These are phyloP conservation scores for Aphaenogaster rudis DNA, from an alignment of 1,140 invertebrate species.

Conservation along the genomic window DNA sequence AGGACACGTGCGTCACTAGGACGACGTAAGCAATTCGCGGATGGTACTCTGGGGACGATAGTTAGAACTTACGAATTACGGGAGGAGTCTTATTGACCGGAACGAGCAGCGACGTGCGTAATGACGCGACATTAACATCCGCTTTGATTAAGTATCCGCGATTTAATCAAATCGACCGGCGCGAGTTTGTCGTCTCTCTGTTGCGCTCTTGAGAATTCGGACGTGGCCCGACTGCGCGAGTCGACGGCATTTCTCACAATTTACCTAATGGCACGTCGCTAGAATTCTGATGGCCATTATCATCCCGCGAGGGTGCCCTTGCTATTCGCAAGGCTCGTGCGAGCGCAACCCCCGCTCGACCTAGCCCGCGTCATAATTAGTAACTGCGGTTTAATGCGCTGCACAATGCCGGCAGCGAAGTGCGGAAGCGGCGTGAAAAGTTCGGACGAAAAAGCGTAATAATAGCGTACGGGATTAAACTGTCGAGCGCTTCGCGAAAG, in stretches of 20 bases:
- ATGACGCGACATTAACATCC: constrained; percentile 54
- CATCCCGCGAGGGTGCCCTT: constrained; percentile 50
- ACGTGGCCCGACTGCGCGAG: constrained; percentile 73
- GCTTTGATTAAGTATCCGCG: constrained; percentile 55
- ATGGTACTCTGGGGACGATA: neutral
- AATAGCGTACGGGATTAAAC: constrained; percentile 26
- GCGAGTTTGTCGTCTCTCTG: constrained; percentile 56
- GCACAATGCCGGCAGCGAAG: neutral
- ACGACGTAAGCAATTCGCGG: constrained; percentile 17
- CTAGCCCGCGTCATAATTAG: constrained; percentile 63
- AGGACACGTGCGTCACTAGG: neutral
- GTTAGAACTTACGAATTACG: constrained; percentile 33
- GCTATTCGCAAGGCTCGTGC: constrained; percentile 33
- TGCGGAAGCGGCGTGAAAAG: constrained; percentile 18
- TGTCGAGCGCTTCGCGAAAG: neutral
- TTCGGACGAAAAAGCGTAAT: neutral
- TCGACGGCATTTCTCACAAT: constrained; percentile 73
- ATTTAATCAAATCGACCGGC: constrained; percentile 68
- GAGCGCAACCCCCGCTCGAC: constrained; percentile 24
- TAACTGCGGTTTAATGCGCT: constrained; percentile 44
- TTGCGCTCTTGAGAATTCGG: constrained; percentile 72
- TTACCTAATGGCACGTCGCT: constrained; percentile 78
- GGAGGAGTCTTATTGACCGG: constrained; percentile 28
- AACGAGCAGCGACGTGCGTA: constrained; percentile 29
- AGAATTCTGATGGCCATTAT: constrained; percentile 79